These are phyloP conservation scores for Hippocampus barbouri DNA, from an alignment of 2,113 vertebrate species.

Conservation along the genomic window DNA sequence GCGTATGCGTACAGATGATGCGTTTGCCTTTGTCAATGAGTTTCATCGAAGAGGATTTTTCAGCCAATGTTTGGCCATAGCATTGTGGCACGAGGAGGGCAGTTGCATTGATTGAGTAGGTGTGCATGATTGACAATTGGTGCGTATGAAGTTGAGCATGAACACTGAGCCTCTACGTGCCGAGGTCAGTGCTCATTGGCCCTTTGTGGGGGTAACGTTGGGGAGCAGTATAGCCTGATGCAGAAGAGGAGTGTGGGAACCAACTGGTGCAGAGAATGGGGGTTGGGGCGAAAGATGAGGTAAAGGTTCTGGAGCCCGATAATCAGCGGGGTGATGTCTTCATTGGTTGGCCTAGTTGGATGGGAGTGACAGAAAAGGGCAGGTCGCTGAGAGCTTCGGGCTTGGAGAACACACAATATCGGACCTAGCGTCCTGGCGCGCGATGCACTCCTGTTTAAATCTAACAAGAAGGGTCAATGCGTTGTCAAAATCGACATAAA, in stretches of 20 bases:
- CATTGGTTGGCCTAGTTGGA: conserved; percentile 61
- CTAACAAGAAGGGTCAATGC: conserved; percentile 41
- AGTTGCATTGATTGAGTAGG: conserved; percentile 1
- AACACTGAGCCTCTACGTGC: conserved; percentile 11
- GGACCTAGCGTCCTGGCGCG: conserved; percentile 3
- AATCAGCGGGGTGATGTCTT: conserved; percentile 63
- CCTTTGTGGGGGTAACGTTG: conserved; percentile 47
- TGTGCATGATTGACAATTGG: conserved; percentile 7
- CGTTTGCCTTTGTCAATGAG: neutral
- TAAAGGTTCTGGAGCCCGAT: conserved; percentile 61
- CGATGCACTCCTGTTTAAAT: conserved; percentile 35
- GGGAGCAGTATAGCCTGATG: conserved; percentile 47
- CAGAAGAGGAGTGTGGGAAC: conserved; percentile 62
- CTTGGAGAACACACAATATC: conserved; percentile 19
- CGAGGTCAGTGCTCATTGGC: conserved; percentile 58
- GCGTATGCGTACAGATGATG: neutral
- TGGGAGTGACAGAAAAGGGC: conserved; percentile 19
- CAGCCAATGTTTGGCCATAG: conserved; percentile 2
- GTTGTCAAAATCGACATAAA: conserved; percentile 36
- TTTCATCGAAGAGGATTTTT: neutral
- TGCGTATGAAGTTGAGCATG: conserved; percentile 37
- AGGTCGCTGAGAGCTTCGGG: conserved; percentile 28
- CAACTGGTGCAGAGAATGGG: conserved; percentile 43
- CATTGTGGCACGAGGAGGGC: conserved; percentile 10
- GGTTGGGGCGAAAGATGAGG: conserved; percentile 55